Percentiles rank a stretch among this genome's conserved stretches.
phyloP scores from a whole-genome alignment of 2,113 vertebrate species.

The Hypocryptadius cinnamomeus region DNA sequence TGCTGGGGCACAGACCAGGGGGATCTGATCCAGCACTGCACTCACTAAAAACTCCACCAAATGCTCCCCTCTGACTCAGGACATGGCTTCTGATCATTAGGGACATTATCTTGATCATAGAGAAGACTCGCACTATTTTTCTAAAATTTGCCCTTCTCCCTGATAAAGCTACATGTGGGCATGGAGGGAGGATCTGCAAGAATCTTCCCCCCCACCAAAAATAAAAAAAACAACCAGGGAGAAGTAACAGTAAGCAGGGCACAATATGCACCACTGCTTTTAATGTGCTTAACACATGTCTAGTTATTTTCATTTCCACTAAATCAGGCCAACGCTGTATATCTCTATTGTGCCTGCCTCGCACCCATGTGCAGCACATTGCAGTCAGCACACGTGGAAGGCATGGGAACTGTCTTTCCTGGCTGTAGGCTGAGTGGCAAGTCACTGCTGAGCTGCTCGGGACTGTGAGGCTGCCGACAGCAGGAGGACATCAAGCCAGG shows the following conservation, averaged over 20 bases:
- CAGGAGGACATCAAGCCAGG: neutral
- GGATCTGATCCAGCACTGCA: neutral
- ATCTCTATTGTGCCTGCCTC: neutral
- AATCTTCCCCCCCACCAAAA: neutral
- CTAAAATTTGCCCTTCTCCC: neutral
- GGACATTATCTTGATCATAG: neutral
- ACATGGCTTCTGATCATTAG: neutral
- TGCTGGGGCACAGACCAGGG: neutral
- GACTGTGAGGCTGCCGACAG: neutral
- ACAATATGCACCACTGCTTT: neutral
- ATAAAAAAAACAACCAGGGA: too few relatives aligned
- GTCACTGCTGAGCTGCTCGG: neutral
- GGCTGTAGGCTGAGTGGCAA: neutral
- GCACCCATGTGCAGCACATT: neutral
- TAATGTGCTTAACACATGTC: constrained; percentile 26
- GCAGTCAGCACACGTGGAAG: neutral
- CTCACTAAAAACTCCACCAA: neutral
- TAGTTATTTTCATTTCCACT: constrained; percentile 7
- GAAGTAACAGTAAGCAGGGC: neutral
- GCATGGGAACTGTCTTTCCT: neutral
- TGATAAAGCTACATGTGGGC: fast-evolving
- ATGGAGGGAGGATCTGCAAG: neutral
- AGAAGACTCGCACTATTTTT: neutral
- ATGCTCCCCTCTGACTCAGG: neutral
- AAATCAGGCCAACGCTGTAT: neutral